Conservation (phyloP, 2,888 invertebrate species). For the Sminthurinus aureus region DNA sequence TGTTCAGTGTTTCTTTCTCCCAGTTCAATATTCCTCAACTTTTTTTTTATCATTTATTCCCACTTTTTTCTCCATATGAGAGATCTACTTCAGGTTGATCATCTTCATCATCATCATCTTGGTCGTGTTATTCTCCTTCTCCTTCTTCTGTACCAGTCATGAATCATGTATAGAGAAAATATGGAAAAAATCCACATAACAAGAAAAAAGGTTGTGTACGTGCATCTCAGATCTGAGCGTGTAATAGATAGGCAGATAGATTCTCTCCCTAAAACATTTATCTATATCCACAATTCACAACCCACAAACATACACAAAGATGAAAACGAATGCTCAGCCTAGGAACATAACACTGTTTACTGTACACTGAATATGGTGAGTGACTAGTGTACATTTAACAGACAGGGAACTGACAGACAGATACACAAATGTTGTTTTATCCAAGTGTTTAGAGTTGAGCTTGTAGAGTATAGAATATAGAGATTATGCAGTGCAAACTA, state of each 20-base stretch:
- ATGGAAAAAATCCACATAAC: slow-evolving; percentile 4
- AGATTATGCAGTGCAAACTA: too few relatives aligned
- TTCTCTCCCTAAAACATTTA: slow-evolving; percentile 15
- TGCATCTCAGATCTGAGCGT: neutral
- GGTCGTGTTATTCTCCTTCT: neutral
- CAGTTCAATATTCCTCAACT: neutral
- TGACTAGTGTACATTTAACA: too few relatives aligned
- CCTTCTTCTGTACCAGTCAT: neutral
- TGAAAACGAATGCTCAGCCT: too few relatives aligned
- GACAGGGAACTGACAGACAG: too few relatives aligned
- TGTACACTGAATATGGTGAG: neutral
- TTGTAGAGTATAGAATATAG: too few relatives aligned
- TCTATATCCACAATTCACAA: neutral
- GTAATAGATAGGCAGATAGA: slow-evolving; percentile 6
- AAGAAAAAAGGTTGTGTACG: neutral
- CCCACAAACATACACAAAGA: neutral
- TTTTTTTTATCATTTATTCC: neutral
- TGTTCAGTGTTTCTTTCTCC: neutral
- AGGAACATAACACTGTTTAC: too few relatives aligned
- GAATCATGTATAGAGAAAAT: neutral
- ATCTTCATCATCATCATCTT: neutral
- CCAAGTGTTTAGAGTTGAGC: neutral
- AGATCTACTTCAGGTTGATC: neutral
- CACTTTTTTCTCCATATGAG: slow-evolving; percentile 11
- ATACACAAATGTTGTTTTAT: neutral